Base-by-base conservation (phyloP, 2,797 vertebrate species). In the Echiichthys vipera region DNA sequence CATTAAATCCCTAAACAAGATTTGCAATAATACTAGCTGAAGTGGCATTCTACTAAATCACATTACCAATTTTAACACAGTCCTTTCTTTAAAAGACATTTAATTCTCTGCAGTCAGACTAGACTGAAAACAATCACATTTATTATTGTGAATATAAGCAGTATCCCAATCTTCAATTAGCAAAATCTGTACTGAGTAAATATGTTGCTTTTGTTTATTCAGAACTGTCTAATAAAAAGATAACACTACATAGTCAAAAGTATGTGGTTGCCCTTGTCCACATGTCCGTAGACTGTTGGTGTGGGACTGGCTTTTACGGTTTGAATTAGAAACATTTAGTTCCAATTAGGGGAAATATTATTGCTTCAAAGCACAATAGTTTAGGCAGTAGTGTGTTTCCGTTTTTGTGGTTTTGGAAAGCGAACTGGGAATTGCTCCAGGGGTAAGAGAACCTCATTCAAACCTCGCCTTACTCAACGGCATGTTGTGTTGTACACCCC, bases 1-100 rank as follows among this genome's bases (percentile, higher is more conserved):
- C 37, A 58, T 83, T 80, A 86, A 83, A 79, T 71, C 74, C 45
- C 71, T n/a, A 58, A 84, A 83, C 76, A 80, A 74, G 77, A 78
- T 80, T 68, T 78, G 25, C 54, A 67, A 22, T 6, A 66, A 83
- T 62, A 56, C 34, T 14, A 30, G 69, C 66, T 54, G 56, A 20
- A 58, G 25, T n/a, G 36, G 42, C 25, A 50, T 49, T 51, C 32
- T 5, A 51, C 43, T 54, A 59, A 68, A 80, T 81, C 70, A 66
- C 22, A 58, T 78, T 24, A 45, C 11, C 25, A 34, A 62, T 51
- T 80, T 58, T 39, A 75, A 58, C 50, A 47, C 22, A 51, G 30
- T 18, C 3, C 2, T 45, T 20, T 59, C 40, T 61, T 7, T 11
- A 0, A 43, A 8, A 49, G 36, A 61, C 37, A 68, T 17, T 50